Conservation (phyloP, 2,113 vertebrate species). For the Xiphophorus maculatus region DNA sequence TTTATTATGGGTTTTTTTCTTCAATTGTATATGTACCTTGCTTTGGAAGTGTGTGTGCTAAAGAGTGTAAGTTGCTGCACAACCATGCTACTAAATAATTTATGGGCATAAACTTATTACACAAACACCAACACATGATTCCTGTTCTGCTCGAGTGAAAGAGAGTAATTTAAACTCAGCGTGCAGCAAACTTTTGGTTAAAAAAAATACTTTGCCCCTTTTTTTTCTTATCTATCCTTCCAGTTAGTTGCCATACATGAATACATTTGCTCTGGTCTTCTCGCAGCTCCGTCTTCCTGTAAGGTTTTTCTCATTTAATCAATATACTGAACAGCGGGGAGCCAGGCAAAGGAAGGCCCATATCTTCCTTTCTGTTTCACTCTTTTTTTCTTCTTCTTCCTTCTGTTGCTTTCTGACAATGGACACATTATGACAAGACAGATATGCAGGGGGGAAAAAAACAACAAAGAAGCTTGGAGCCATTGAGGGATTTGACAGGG, state of each 20-base stretch:
- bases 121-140: conserved; percentile 32
- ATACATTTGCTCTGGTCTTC: conserved; percentile 49
- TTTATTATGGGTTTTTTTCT: neutral
- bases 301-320: conserved; percentile 40
- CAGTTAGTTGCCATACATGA: conserved; percentile 36
- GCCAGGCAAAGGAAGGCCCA: neutral
- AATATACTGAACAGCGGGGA: conserved; percentile 1
- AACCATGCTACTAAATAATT: conserved; percentile 37
- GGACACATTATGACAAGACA: conserved; percentile 49
- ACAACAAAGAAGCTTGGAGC: neutral
- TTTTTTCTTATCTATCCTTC: conserved; percentile 36
- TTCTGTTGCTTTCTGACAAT: conserved; percentile 32
- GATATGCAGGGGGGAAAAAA: conserved; percentile 38
- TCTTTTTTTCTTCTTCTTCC: neutral
- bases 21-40: conserved; percentile 2
- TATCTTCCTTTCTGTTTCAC: neutral
- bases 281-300: conserved; percentile 21
- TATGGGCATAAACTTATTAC: conserved; percentile 55
- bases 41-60: neutral
- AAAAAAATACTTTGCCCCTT: neutral
- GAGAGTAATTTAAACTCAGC: conserved; percentile 18
- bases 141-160: conserved; percentile 31
- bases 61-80: conserved; percentile 3
- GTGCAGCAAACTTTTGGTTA: conserved; percentile 3
- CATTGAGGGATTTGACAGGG: conserved; percentile 13